Evolutionary conservation across 2,888 invertebrate species (phyloP).

Genomic region (Agapostemon virescens): DNA sequence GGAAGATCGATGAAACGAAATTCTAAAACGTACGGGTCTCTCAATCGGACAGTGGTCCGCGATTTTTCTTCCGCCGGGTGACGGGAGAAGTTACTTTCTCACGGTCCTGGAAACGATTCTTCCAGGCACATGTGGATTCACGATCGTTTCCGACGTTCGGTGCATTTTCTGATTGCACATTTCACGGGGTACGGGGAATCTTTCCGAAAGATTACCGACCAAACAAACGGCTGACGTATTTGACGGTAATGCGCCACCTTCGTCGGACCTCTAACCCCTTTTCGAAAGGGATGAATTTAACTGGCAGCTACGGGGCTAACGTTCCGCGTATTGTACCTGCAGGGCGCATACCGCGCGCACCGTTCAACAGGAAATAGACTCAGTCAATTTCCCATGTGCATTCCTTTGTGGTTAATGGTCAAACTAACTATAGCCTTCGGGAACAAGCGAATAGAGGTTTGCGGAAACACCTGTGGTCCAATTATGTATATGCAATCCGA

Average conservation of each 20-base stretch:
- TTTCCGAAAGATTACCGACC: slow-evolving; percentile 46
- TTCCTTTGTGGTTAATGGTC: slow-evolving; percentile 52
- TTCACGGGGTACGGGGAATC: slow-evolving; percentile 36
- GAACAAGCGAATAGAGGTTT: neutral
- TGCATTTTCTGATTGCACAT: slow-evolving; percentile 41
- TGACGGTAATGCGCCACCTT: slow-evolving; percentile 41
- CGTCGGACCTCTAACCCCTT: neutral
- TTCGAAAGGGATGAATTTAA: slow-evolving; percentile 41
- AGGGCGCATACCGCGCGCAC: slow-evolving; percentile 44
- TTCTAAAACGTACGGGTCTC: slow-evolving; percentile 26
- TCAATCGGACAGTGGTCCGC: slow-evolving; percentile 14
- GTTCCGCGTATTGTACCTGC: slow-evolving; percentile 51
- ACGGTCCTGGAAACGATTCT: slow-evolving; percentile 49
- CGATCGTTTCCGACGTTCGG: slow-evolving; percentile 28
- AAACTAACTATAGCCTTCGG: slow-evolving; percentile 1
- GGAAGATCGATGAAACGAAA: slow-evolving; percentile 6
- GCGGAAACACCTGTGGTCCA: neutral
- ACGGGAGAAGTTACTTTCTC: slow-evolving; percentile 43
- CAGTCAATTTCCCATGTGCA: slow-evolving; percentile 69
- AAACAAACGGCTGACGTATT: slow-evolving; percentile 41
- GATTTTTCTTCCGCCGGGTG: slow-evolving; percentile 36
- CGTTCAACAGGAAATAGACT: slow-evolving; percentile 54
- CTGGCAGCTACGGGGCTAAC: slow-evolving; percentile 29
- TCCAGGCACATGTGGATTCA: slow-evolving; percentile 44
- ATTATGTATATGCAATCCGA: neutral